A percentile compares a stretch with the other conserved stretches of the same genome.
Conservation (phyloP, 2,888 invertebrate species). For the Drosophila silvestris region DNA sequence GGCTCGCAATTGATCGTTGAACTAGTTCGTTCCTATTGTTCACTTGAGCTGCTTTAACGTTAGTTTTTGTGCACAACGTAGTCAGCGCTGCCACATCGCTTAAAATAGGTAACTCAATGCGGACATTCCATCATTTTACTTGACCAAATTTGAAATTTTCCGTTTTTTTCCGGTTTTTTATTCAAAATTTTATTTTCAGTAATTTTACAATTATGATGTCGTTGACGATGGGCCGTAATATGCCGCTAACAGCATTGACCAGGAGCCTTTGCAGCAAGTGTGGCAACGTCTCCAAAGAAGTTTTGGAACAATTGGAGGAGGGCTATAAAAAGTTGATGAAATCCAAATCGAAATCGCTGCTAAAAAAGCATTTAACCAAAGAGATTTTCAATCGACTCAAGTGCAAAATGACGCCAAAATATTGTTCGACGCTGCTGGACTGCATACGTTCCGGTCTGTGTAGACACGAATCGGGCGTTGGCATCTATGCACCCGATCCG, state of each 20-base stretch:
- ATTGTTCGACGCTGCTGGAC: slow-evolving; percentile 96
- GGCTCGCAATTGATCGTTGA: not conserved
- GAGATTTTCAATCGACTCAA: slow-evolving; percentile 96
- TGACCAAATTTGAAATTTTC: not conserved
- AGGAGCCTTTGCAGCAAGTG: not conserved
- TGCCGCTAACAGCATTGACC: not conserved
- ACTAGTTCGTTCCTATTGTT: not conserved
- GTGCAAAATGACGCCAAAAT: slow-evolving; percentile 93
- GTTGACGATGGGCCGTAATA: slow-evolving; percentile 7
- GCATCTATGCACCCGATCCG: slow-evolving; percentile 98
- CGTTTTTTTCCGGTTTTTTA: slow-evolving; percentile 10
- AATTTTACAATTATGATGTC: slow-evolving; percentile 18
- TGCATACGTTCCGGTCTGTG: slow-evolving; percentile 98
- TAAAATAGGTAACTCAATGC: not conserved
- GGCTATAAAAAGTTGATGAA: slow-evolving; percentile 93
- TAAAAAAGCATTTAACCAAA: slow-evolving; percentile 97
- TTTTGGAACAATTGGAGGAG: slow-evolving; percentile 94
- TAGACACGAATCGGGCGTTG: slow-evolving; percentile 97
- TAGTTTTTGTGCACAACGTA: not conserved
- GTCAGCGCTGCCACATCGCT: slow-evolving; percentile 20
- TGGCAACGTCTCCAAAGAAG: slow-evolving; percentile 90
- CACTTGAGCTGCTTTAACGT: not conserved
- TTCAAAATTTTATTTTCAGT: slow-evolving; percentile 19
- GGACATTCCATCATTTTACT: not conserved
- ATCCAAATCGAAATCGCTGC: slow-evolving; percentile 96